These are phyloP conservation scores for Linhomoeus sp. DNA, from an alignment of 2,888 invertebrate genomes.

Conservation along the genomic window DNA sequence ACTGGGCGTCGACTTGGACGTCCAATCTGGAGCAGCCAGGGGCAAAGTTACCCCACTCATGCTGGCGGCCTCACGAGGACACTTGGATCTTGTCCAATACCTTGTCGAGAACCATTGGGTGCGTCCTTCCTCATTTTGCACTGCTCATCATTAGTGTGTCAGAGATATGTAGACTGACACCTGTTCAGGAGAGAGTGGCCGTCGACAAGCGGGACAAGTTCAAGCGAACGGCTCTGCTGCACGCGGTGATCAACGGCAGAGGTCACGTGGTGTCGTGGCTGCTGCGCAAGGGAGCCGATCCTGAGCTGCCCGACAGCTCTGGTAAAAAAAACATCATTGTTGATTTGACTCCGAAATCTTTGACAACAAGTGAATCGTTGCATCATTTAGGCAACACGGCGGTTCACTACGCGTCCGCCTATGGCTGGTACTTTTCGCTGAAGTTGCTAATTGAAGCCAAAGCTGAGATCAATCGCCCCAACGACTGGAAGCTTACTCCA, in stretches of 20 bases:
- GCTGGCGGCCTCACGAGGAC: constrained; percentile 31
- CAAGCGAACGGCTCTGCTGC: constrained; percentile 33
- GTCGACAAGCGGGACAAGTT: constrained; percentile 27
- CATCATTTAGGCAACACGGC: too few species aligned
- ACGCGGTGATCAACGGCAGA: constrained; percentile 36
- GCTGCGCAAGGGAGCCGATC: constrained; percentile 32
- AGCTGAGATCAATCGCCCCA: too few species aligned
- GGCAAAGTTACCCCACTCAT: constrained; percentile 33
- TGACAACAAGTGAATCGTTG: too few species aligned
- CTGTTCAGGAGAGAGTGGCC: constrained; percentile 14
- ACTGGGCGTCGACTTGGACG: constrained; percentile 30
- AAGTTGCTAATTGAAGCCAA: too few species aligned
- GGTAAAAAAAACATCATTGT: too few species aligned
- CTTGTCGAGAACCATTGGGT: not conserved
- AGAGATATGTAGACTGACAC: constrained; percentile 29
- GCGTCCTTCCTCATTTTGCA: too few species aligned
- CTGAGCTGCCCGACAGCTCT: constrained; percentile 33
- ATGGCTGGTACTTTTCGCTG: too few species aligned
- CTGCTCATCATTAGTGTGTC: too few species aligned
- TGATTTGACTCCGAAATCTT: too few species aligned
- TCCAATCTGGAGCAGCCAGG: constrained; percentile 27
- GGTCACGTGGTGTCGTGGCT: constrained; percentile 33
- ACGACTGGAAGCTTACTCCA: too few species aligned
- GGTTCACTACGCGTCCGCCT: too few species aligned
- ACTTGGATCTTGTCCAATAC: constrained; percentile 30